Evolutionary conservation across 2,797 vertebrate genomes (phyloP).

Genomic region (Halcyon chelicuti): DNA sequence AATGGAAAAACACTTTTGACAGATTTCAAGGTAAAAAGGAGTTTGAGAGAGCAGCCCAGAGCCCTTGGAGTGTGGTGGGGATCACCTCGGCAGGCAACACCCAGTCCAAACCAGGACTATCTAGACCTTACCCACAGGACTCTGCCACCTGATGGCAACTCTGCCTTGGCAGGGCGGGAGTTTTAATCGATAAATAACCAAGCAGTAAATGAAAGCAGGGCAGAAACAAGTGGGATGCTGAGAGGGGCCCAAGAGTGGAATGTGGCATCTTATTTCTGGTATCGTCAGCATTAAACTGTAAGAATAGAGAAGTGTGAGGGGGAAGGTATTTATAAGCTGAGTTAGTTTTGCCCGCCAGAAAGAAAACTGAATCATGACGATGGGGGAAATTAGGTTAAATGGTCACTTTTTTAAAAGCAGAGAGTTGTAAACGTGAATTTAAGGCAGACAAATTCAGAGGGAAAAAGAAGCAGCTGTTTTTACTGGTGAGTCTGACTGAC

Average conservation of each 20-base stretch:
- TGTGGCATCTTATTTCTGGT: not conserved
- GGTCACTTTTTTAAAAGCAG: not conserved
- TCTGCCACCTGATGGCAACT: not conserved
- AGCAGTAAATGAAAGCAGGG: not conserved
- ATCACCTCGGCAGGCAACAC: not conserved
- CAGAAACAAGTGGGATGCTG: not conserved
- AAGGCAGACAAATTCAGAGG: not conserved
- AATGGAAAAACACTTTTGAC: not conserved
- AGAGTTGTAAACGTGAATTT: not conserved
- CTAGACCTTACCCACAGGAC: fast-evolving
- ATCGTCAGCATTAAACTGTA: not conserved
- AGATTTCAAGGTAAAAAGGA: not conserved
- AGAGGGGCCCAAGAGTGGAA: not conserved
- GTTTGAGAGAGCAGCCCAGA: not conserved
- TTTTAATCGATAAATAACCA: not conserved
- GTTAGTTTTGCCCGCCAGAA: not conserved
- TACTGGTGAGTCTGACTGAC: not conserved
- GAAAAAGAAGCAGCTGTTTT: not conserved
- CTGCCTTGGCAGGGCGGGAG: not conserved
- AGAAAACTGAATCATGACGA: not conserved
- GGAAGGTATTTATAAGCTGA: not conserved
- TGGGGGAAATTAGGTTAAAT: not conserved
- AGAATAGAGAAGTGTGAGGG: not conserved
- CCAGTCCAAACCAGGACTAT: not conserved
- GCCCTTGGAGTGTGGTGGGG: not conserved